Percentiles rank a stretch among this genome's conserved stretches.
These are phyloP conservation scores for Crypturellus undulatus DNA, from an alignment of 2,113 vertebrate genomes.

Conservation along the genomic window DNA sequence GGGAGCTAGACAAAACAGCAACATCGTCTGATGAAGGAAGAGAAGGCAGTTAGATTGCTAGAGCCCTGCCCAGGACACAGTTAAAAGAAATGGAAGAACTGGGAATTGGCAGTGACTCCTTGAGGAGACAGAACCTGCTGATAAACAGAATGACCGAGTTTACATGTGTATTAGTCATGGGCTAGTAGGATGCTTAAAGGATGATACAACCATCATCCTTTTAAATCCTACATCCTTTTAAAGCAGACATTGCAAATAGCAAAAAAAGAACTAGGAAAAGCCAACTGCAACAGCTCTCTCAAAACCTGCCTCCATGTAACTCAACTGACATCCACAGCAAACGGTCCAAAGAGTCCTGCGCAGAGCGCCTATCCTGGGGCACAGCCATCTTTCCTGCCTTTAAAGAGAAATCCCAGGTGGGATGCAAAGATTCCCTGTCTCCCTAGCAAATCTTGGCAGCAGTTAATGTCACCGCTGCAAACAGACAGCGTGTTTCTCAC, in stretches of 20 bases:
- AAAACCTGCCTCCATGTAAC: not conserved
- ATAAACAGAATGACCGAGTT: conserved; percentile 8
- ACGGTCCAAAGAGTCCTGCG: not conserved
- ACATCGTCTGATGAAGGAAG: not conserved
- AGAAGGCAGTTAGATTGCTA: not conserved
- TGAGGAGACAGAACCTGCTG: not conserved
- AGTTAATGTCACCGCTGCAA: not conserved
- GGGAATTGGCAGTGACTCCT: not conserved
- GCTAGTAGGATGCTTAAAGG: not conserved
- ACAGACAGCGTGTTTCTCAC: not conserved
- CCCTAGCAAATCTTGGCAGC: not conserved
- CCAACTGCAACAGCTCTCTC: not conserved
- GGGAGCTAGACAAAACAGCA: not conserved
- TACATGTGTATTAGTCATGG: not conserved
- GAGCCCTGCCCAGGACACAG: not conserved
- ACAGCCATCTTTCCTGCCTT: not conserved
- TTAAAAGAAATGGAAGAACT: not conserved
- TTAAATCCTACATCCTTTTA: not conserved
- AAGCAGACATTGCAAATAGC: not conserved
- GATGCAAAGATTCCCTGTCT: not conserved
- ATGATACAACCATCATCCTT: not conserved
- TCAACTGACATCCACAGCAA: not conserved
- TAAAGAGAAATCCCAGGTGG: not conserved
- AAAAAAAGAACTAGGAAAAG: not conserved
- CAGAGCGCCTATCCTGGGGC: not conserved